Evolutionary conservation across 2,113 vertebrate genomes (phyloP), one percentile per base, ranked within the genome.

Genomic region (Thomomys bottae): DNA sequence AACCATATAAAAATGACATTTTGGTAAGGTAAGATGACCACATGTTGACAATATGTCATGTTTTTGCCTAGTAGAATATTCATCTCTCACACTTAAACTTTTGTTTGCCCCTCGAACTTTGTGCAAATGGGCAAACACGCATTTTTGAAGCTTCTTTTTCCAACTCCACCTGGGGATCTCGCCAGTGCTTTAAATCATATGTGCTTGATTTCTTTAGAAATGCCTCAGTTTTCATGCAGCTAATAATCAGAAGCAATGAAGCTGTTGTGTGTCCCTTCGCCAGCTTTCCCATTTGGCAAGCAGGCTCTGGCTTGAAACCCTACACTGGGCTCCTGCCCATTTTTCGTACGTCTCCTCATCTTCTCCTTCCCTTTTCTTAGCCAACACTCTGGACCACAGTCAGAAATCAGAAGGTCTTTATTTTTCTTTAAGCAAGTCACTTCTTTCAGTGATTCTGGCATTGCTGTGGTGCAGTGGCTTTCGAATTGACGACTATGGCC

Each of bases 341-440:
- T 97, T 97, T 96, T 93, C 90, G 78, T 96, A 96, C 90, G 90
- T 95, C 96, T 97, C 92, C 92, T 66, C 87, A 57, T 95, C 96
- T 93, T 96, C 95, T 97, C 95, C 95, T 95, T 97, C 95, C 59
- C 20, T 61, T 61, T 96, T 96, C 97, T 94, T 96, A 95, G 96
- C 97, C 95, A 96, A 95, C 89, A 73, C 95, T 93, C 92, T 97
- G 96, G 96, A 97, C 89, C 66, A 96, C 94, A 94, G 94, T 97
- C 97, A 97, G 96, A 95, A 98, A 93, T 97, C 96, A 97, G 97
- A 96, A 97, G 77, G 92, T 89, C 96, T 97, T 97, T 97, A 96
- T 97, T 97, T 97, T 97, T 96, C 97, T 96, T 96, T 96, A 82
- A 97, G 96, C 96, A 96, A 97, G 95, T 97, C 95, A 93, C 95